Base-by-base conservation (phyloP, 2,888 invertebrate genomes). In the Cephus rjabovi region DNA sequence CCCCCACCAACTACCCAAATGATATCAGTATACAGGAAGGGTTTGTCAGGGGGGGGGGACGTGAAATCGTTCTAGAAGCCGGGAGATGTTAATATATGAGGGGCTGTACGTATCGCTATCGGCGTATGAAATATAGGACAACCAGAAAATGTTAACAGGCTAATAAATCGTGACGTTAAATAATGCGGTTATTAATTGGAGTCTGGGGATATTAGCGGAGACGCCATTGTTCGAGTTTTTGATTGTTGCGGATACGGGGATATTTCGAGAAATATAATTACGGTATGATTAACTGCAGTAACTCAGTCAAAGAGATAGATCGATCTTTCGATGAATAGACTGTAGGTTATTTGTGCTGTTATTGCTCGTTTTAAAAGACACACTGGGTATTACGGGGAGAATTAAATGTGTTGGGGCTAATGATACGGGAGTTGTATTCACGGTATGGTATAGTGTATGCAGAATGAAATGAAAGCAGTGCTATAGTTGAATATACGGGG, bases 171-270 rank as follows among this genome's bases (percentile, higher is more conserved):
- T 80, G 74, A 74, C 76, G 79, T 73, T 80, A 86, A 82, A 83
- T 81, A 81, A 81, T 76, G 76, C 77, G 80, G 80, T 79, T 85
- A 89, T 90, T 86, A 87, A 87, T 88, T 84, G 81, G 84, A 78
- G 86, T 83, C 85, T 37, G 76, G 87, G 84, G 84, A 84, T 83
- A 85, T 88, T 85, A 86, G 84, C 84, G 82, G 84, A 77, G 77
- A 77, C 71, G 71, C 4, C 71, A 3, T 56, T 56, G 56, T 56
- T 56, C 9, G 56, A 23, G 1, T 56, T 9, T 56, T 56, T 23
- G 23, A 15, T 23, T 56, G 56, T 23, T 9, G 9, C 23, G 4
- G 15, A 6, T 40, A 35, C 1, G 40, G 40, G 15, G 9, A 9
- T 56, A 0, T 56, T 56, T 9, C 15, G 23, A 9, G 23, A 23